These are phyloP conservation scores for Drosophila tani DNA, from an alignment of 1,140 invertebrate species.

Conservation along the genomic window DNA sequence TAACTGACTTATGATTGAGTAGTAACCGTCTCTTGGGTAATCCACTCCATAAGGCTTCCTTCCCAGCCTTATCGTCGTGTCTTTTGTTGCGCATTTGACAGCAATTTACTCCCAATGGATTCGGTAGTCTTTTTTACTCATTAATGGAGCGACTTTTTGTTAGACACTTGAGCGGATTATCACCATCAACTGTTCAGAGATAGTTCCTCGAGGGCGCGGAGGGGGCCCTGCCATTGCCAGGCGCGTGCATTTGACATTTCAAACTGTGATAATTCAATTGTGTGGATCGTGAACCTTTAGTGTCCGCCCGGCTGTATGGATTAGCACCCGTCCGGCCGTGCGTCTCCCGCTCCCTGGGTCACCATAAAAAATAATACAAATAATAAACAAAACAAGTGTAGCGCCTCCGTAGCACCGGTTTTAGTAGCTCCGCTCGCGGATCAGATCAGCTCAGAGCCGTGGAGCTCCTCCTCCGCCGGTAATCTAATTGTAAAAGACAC, in stretches of 20 bases:
- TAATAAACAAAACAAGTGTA: conserved; percentile 56
- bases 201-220: background rate
- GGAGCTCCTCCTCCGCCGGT: conserved; percentile 53
- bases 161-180: conserved; percentile 68
- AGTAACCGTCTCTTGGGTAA: background rate
- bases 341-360: background rate
- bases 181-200: conserved; percentile 37
- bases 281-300: conserved; percentile 69
- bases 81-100: conserved; percentile 44
- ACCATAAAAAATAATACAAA: conserved; percentile 31
- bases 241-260: conserved; percentile 81
- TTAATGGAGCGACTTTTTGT: conserved; percentile 58
- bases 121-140: conserved; percentile 24
- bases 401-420: conserved; percentile 57
- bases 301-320: conserved; percentile 38
- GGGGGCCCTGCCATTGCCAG: conserved; percentile 22
- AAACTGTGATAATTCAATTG: conserved; percentile 83
- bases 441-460: conserved; percentile 16
- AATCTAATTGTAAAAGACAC: conserved; percentile 79
- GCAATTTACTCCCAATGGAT: conserved; percentile 27
- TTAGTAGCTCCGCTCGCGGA: conserved; percentile 34
- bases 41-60: conserved; percentile 25
- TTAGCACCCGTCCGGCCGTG: conserved; percentile 9
- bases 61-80: background rate
- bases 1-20: conserved; percentile 13